Conservation (phyloP, 1,140 invertebrate species). For the Panagrolaimus sp. region DNA sequence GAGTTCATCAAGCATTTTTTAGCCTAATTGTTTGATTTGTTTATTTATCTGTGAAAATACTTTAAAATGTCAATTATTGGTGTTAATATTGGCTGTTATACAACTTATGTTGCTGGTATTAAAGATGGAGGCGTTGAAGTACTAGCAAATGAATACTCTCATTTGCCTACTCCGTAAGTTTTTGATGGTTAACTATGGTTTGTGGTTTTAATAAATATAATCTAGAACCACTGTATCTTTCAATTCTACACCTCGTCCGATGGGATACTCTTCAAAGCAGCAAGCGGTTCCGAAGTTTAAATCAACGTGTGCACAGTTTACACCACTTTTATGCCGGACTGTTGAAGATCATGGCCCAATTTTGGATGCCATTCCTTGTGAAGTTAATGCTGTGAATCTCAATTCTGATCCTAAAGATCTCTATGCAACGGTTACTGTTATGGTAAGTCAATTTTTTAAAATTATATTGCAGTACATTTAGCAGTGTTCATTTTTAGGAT, state of each 20-base stretch:
- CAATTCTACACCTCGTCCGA: background rate
- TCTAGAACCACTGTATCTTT: background rate
- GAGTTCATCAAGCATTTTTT: no score
- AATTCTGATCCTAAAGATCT: background rate
- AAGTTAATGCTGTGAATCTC: background rate
- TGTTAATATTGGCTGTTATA: conserved; percentile 7
- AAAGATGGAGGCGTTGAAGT: conserved; percentile 6
- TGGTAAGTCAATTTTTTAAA: background rate
- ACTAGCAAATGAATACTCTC: conserved; percentile 13
- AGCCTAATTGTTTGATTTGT: no score
- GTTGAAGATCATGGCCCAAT: background rate
- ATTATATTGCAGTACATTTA: background rate
- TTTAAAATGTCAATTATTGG: conserved; percentile 13
- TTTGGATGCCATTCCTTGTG: conserved; percentile 15
- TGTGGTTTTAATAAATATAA: background rate
- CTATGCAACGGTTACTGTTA: conserved; percentile 1
- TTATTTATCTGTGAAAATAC: no score
- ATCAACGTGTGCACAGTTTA: background rate
- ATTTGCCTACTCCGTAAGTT: conserved; percentile 10
- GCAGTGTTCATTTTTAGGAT: background rate
- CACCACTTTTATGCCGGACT: background rate
- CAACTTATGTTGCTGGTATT: conserved; percentile 9
- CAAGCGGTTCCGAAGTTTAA: background rate
- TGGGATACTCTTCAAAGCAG: background rate
- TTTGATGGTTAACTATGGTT: background rate